phyloP scores from a whole-genome alignment of 2,113 vertebrate species.

The Sciurus niger region DNA sequence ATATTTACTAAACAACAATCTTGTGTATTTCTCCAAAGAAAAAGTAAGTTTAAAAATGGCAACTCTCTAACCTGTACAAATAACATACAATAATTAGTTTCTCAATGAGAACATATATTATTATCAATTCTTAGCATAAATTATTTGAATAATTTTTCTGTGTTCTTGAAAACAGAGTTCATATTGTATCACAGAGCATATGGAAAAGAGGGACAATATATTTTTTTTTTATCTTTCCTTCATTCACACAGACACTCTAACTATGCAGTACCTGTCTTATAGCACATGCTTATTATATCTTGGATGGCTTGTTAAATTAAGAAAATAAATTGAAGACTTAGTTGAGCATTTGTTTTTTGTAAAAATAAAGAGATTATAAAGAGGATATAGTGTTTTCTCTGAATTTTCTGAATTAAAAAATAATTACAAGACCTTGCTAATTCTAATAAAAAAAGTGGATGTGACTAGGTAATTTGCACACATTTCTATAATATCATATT shows the following conservation, averaged over 20 bases:
- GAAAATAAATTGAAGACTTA: neutral
- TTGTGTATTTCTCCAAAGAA: neutral
- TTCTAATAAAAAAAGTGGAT: neutral
- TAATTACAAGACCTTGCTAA: neutral
- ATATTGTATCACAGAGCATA: neutral
- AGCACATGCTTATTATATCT: neutral
- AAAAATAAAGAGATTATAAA: neutral
- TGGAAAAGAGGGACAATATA: neutral
- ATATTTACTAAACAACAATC: neutral
- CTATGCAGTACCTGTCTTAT: neutral
- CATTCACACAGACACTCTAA: neutral
- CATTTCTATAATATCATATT: neutral
- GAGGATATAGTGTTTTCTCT: neutral
- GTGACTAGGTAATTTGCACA: neutral
- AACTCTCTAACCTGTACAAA: neutral
- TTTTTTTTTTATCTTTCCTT: neutral
- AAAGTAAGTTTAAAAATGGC: neutral
- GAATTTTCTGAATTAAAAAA: neutral
- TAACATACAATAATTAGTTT: neutral
- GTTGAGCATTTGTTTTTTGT: neutral
- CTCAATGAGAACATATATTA: neutral
- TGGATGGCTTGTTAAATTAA: neutral
- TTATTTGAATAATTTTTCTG: neutral
- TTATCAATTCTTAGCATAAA: neutral
- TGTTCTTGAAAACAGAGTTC: neutral